Base-by-base conservation (phyloP, 2,888 invertebrate genomes). In the Sphaerophoria rueppellii region DNA sequence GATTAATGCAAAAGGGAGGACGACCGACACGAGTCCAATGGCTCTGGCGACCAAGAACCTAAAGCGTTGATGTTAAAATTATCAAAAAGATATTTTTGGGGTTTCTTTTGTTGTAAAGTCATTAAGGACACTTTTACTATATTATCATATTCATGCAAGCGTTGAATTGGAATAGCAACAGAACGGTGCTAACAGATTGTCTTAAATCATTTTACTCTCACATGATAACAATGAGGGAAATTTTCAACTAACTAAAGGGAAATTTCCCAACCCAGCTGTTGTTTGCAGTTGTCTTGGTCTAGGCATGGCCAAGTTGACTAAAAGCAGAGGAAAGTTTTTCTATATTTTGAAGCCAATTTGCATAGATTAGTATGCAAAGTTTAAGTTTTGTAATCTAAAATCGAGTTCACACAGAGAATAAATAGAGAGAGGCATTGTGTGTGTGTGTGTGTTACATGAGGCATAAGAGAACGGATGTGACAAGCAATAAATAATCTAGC, bases 301-400 rank as follows among this genome's bases (percentile, higher is more conserved):
- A 9, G 7, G 24, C 6, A 0, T 24, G 12, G 5, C 2, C 43
- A 24, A 24, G 24, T 43, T 7, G 58, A 1, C 12, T 40, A 7
- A 16, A 6, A 52, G 7, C 11, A n/a, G 52, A 55, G 52, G 14
- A 34, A 77, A 72, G 61, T 69, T 72, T 60, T 76, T 65, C 76
- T 40, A 71, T 48, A 71, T 71, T 75, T 71, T 65, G 32, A 48
- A 58, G 52, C 52, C 76, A 81, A 81, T 81, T 81, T 81, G 81
- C 81, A 81, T 82, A 55, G 77, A 82, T 82, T 82, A 82, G 67
- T 69, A 72, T 72, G 72, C 77, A 69, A 77, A 77, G 72, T 73
- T 55, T 43, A 67, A 57, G 40, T 77, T 24, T 24, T 77, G 54
- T 71, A 76, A 76, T 72, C 60, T 52, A 48, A 76, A 65, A 72